Conservation (phyloP, 2,113 vertebrate genomes). For the Nematolebias whitei region DNA sequence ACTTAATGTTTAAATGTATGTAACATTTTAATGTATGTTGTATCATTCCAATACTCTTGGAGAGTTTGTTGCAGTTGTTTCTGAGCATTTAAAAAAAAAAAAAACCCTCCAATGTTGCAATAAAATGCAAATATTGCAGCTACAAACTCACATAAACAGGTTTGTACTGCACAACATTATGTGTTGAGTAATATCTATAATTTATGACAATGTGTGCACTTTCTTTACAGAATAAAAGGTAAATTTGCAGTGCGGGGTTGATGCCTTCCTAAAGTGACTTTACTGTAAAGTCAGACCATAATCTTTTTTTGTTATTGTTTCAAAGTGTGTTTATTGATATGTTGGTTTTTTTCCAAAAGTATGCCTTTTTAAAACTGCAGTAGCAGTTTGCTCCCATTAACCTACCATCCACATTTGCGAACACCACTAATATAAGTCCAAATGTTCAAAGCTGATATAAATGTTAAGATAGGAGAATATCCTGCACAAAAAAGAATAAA, state of each 20-base stretch:
- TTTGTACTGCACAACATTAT: too few species aligned
- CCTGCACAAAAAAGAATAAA: conserved; percentile 22
- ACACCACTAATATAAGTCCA: conserved; percentile 43
- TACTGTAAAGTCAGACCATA: conserved; percentile 50
- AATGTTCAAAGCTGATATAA: conserved; percentile 29
- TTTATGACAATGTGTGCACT: too few species aligned
- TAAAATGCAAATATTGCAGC: conserved; percentile 13
- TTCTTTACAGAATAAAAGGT: not conserved
- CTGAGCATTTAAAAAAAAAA: not conserved
- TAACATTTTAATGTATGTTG: too few species aligned
- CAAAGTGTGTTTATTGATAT: conserved; percentile 15
- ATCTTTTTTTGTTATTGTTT: conserved; percentile 44
- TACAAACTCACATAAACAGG: too few species aligned
- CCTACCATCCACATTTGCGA: conserved; percentile 62
- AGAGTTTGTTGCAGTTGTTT: not conserved
- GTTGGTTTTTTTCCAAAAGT: conserved; percentile 43
- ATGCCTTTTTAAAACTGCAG: conserved; percentile 38
- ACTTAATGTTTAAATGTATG: too few species aligned
- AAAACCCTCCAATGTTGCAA: not conserved
- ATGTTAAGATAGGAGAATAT: conserved; percentile 39
- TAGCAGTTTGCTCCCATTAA: conserved; percentile 65
- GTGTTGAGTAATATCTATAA: too few species aligned
- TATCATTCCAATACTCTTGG: not conserved
- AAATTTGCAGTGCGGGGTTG: conserved; percentile 17
- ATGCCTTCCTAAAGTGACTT: conserved; percentile 38